Percentiles rank a stretch among this genome's conserved stretches.
These are phyloP conservation scores for Grapholita molesta DNA, from an alignment of 1,140 invertebrate species.

Conservation along the genomic window DNA sequence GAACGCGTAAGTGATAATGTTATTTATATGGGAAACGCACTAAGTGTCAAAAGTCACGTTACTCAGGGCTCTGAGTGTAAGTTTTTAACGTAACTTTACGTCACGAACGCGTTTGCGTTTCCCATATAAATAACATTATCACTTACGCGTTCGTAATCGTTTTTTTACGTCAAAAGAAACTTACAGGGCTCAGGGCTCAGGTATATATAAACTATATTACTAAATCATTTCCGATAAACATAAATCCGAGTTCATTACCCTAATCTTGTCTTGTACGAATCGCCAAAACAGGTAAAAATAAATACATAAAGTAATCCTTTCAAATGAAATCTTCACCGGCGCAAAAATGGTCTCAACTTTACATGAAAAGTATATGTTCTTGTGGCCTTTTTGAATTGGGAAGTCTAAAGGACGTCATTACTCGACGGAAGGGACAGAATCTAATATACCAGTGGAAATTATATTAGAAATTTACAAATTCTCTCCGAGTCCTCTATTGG, in stretches of 20 bases:
- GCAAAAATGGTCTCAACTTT: not conserved
- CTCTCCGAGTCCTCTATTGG: not conserved
- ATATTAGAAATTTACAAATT: slow-evolving; percentile 12
- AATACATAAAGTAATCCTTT: slow-evolving; percentile 4
- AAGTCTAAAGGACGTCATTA: not conserved
- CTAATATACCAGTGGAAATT: slow-evolving; percentile 11
- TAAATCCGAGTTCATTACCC: not conserved
- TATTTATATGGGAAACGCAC: no score
- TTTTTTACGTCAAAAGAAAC: no score
- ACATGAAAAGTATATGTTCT: not conserved
- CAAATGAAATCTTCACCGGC: not conserved
- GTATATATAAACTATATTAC: no score
- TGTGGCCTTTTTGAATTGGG: not conserved
- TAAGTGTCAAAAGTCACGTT: no score
- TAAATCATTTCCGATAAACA: not conserved
- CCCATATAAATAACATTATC: no score
- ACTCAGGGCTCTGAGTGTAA: no score
- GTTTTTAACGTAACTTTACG: no score
- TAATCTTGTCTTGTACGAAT: not conserved
- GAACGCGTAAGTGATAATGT: no score
- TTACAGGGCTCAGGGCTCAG: no score
- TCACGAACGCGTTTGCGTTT: no score
- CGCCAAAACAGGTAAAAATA: slow-evolving; percentile 1
- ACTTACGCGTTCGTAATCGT: no score
- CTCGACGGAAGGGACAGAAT: not conserved